These are phyloP conservation scores for Daphoenositta chrysoptera DNA, from an alignment of 2,113 vertebrate species.

Conservation along the genomic window DNA sequence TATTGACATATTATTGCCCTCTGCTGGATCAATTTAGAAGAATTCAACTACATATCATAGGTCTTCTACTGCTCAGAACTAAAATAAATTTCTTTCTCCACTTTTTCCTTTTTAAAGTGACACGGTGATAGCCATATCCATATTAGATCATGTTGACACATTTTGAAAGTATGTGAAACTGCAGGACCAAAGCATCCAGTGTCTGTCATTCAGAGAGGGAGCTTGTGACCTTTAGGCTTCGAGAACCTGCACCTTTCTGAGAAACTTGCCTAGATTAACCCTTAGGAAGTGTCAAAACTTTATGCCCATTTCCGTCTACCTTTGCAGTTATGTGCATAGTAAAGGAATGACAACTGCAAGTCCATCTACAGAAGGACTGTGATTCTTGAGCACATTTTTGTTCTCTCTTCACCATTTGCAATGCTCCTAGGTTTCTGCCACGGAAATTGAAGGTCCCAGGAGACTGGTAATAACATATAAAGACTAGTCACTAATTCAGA, in stretches of 20 bases:
- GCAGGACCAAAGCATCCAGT: neutral
- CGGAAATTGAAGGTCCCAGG: neutral
- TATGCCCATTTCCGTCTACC: neutral
- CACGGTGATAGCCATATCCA: neutral
- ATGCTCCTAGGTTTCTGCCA: neutral
- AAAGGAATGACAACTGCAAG: neutral
- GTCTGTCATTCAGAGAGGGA: neutral
- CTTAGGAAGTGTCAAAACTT: neutral
- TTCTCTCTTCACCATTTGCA: neutral
- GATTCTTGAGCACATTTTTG: neutral
- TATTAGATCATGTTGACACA: neutral
- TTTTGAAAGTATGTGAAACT: neutral
- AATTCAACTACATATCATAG: neutral
- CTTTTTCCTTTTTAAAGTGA: neutral
- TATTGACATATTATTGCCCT: conserved; percentile 62
- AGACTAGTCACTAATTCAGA: neutral
- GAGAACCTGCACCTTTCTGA: neutral
- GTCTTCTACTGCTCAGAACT: neutral
- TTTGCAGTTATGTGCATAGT: neutral
- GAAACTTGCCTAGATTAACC: neutral
- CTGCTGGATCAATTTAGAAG: conserved; percentile 57
- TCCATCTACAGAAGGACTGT: neutral
- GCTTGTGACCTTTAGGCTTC: neutral
- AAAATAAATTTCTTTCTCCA: neutral
- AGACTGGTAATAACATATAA: neutral